A percentile compares a stretch with the other conserved stretches of the same genome.
These are phyloP conservation scores for Ctenopoma multispine DNA, from an alignment of 2,797 vertebrate genomes.

Conservation along the genomic window DNA sequence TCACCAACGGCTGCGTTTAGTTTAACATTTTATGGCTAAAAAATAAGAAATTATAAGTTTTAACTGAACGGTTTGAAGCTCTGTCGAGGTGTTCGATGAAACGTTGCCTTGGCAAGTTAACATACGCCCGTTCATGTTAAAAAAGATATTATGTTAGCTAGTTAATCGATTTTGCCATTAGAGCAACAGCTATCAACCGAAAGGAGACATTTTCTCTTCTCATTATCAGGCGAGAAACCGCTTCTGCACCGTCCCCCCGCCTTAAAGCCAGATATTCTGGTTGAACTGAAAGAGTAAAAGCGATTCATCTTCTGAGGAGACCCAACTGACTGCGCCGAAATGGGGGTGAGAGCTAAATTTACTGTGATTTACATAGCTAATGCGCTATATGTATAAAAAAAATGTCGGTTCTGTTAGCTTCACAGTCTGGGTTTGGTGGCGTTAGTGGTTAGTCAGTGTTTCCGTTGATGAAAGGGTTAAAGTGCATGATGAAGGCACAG, in stretches of 20 bases:
- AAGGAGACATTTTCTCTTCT: conserved; percentile 30
- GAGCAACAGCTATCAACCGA: conserved; percentile 37
- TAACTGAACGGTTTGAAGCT: conserved; percentile 22
- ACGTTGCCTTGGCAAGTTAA: conserved; percentile 34
- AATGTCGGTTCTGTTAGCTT: neutral
- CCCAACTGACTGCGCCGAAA: conserved; percentile 73
- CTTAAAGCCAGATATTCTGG: conserved; percentile 51
- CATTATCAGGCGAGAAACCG: neutral
- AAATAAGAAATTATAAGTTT: conserved; percentile 18
- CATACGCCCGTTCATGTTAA: conserved; percentile 13
- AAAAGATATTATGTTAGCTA: conserved; percentile 9
- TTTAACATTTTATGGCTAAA: conserved; percentile 25
- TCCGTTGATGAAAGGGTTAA: conserved; percentile 33
- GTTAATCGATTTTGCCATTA: conserved; percentile 15
- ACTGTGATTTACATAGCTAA: fast-evolving
- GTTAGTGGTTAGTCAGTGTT: neutral
- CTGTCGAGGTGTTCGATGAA: conserved; percentile 30
- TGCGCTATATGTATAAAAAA: neutral
- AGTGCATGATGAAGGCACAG: neutral
- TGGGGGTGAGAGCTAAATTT: conserved; percentile 81
- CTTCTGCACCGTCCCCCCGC: conserved; percentile 2
- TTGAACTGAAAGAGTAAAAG: conserved; percentile 43
- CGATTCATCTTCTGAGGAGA: conserved; percentile 62
- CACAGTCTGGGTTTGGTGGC: neutral
- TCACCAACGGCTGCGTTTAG: conserved; percentile 18